Evolutionary conservation across 2,888 invertebrate species (phyloP).

Genomic region (Brachyptera risi): DNA sequence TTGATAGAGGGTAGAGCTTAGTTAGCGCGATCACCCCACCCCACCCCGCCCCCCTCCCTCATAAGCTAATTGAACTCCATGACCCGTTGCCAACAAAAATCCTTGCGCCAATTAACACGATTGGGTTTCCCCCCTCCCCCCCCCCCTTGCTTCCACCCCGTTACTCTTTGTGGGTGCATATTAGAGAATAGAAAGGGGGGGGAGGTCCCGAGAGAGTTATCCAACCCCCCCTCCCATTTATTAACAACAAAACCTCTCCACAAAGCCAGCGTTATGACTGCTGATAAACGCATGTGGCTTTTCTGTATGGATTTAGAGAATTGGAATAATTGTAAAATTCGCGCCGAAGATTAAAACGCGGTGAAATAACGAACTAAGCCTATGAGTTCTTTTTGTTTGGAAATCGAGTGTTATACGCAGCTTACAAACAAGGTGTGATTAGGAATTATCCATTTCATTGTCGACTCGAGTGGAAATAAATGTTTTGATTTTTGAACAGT

Average conservation of each 20-base stretch:
- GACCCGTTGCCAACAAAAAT: slow-evolving; percentile 34
- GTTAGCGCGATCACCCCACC: slow-evolving; percentile 18
- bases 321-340: slow-evolving; percentile 6
- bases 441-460: too few species aligned
- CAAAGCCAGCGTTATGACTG: slow-evolving; percentile 20
- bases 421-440: too few species aligned
- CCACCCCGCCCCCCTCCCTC: slow-evolving; percentile 11
- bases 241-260: slow-evolving; percentile 29
- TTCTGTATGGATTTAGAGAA: not conserved
- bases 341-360: not conserved
- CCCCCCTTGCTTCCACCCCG: slow-evolving; percentile 18
- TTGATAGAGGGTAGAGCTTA: slow-evolving; percentile 22
- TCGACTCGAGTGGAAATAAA: too few species aligned
- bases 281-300: slow-evolving; percentile 21
- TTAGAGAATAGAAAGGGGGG: not conserved
- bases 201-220: slow-evolving; percentile 12
- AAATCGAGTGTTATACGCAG: too few species aligned
- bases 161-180: slow-evolving; percentile 13
- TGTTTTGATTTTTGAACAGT: too few species aligned
- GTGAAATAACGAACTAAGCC: not conserved
- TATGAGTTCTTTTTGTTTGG: not conserved
- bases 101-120: slow-evolving; percentile 35
- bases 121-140: slow-evolving; percentile 29
- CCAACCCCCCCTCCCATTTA: slow-evolving; percentile 22
- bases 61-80: slow-evolving; percentile 30